These are phyloP conservation scores for Ctenodactylus gundi DNA, from an alignment of 2,113 vertebrate genomes.

Conservation along the genomic window DNA sequence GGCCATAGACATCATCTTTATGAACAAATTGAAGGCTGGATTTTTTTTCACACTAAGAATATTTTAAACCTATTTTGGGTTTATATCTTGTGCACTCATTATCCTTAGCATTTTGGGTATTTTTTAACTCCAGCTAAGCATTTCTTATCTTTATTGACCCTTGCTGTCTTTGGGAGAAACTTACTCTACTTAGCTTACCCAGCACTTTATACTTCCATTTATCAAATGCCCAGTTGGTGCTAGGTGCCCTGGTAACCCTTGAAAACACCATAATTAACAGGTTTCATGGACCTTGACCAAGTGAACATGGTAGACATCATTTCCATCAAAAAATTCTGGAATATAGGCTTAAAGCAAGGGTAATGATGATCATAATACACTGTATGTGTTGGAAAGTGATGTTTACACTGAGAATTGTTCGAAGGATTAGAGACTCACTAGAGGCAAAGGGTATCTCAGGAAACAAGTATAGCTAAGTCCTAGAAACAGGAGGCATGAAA, in stretches of 20 bases:
- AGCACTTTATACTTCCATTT: neutral
- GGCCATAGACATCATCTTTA: neutral
- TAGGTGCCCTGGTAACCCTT: neutral
- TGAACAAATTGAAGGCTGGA: neutral
- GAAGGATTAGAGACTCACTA: neutral
- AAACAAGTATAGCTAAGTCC: neutral
- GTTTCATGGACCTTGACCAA: neutral
- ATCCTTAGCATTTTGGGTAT: neutral
- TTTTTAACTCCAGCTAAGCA: neutral
- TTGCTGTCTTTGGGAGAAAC: neutral
- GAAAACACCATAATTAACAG: neutral
- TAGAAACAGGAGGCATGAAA: neutral
- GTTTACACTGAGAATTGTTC: neutral
- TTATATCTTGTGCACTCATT: neutral
- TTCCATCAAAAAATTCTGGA: neutral
- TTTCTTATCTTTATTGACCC: neutral
- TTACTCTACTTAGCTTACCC: neutral
- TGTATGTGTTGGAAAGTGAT: neutral
- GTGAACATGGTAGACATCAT: neutral
- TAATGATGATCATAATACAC: neutral
- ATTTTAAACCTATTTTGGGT: neutral
- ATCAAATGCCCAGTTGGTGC: neutral
- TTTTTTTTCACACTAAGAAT: neutral
- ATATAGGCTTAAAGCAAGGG: neutral
- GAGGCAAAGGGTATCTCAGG: neutral